Base-by-base conservation (phyloP, 2,888 invertebrate genomes). In the Leuctra nigra region DNA sequence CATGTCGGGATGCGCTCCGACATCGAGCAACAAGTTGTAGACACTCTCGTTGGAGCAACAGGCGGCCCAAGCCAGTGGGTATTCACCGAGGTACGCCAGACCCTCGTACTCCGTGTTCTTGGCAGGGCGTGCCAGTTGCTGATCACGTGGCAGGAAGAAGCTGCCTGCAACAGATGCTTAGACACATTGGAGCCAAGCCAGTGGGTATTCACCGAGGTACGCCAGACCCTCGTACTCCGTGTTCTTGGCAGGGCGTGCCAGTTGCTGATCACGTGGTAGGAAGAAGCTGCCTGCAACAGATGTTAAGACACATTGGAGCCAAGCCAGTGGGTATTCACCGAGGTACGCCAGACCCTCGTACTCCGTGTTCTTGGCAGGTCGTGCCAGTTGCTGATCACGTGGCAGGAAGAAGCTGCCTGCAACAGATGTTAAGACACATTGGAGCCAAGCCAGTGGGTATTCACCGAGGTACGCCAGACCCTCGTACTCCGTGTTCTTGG, bases 281-380 rank as follows among this genome's bases (percentile, higher is more conserved):
- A 98, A 99, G 73, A 99, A 98, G 68, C 93, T 91, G 44, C 79
- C 84, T 84, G 56, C 16, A 36, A 29, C n/a, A n/a, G n/a, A n/a
- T n/a, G n/a, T n/a, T n/a, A n/a, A 93, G 69, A 94, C 91, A 71
- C 97, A 97, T 0, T 97, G 97, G 0, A 97, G 92, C 92, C 98
- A 99, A 0, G 97, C 91, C 54, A 99, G 73, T 0, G 98, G 97
- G 70, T 92, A 97, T 71, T 99, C 98, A 0, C 99, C 99, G 61
- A 97, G 81, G 71, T 99, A 99, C 0, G 97, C 96, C 64, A 96
- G 78, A 1, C 97, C 98, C 75, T 96, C 93, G 73, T 96, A 98
- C 69, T 96, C 94, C 0, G 95, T 94, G 65, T 83, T 82, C 63
- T 86, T 84, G 0, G 83, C 80, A 1, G 91, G 89, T 55, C 83